Evolutionary conservation across 2,888 invertebrate species (phyloP), one percentile per base, ranked within the genome.

Genomic region (Argyresthia albistria): DNA sequence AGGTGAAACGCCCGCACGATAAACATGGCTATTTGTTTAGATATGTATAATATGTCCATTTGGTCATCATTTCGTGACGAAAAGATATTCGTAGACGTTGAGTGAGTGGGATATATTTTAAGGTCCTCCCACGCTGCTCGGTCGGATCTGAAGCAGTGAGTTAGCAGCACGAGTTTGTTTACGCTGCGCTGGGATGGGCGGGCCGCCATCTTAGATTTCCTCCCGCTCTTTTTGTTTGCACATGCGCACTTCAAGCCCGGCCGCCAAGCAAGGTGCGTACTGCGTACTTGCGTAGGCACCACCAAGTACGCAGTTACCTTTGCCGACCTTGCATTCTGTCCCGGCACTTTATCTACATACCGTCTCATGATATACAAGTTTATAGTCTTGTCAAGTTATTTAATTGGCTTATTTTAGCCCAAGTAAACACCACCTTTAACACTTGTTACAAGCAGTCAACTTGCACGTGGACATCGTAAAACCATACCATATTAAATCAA

Each of bases 201-300:
- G 16, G 53, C 14, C 53, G 54, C 55, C 54, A 56, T 53, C 51
- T 55, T 54, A 46, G 9, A 45, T 53, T 16, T 51, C 36, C 36
- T 49, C 53, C 54, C 53, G 55, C 55, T 52, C 51, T 57, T 55
- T 55, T 55, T 50, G 35, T 47, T 50, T 56, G 57, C 56, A 54
- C 56, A 58, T 56, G 57, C 57, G 57, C 54, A 35, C 2, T 51
- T 48, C 51, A 35, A 36, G 14, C 48, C 35, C 35, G n/a, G 12
- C 12, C 49, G 15, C 46, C 51, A 11, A n/a, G 9, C 51, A 43
- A 36, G 12, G 35, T 39, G 46, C 16, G 43, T 37, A 37, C 14
- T 43, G 25, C 47, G 47, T 47, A 25, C 43, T 35, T 42, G 35
- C 42, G 35, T 8, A 39, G 42, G 45, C 46, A 43, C 46, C 35